Evolutionary conservation across 2,113 vertebrate genomes (phyloP).

Genomic region (Microtus ochrogaster): DNA sequence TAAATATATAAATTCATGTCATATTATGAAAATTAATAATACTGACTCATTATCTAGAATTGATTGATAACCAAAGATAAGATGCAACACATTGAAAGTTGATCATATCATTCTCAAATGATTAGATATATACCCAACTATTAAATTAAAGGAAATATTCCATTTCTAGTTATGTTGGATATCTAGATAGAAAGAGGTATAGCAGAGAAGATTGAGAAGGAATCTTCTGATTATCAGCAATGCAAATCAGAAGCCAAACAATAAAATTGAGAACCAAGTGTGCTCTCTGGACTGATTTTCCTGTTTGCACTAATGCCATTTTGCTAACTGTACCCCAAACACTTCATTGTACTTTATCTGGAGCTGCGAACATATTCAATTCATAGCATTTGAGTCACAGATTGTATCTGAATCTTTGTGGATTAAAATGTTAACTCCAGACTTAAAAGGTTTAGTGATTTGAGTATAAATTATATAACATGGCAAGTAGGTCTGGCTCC

Average conservation of each 20-base stretch:
- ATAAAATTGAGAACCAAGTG: not conserved
- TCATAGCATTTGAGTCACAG: not conserved
- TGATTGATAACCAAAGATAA: not conserved
- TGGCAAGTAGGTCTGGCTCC: not conserved
- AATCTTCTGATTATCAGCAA: not conserved
- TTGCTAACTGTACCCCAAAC: not conserved
- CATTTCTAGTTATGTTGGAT: not conserved
- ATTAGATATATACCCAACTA: not conserved
- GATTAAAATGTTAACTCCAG: not conserved
- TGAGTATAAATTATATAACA: not conserved
- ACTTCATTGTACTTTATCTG: not conserved
- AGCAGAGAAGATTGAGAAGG: accelerated
- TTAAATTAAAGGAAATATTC: not conserved
- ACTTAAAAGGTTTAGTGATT: not conserved
- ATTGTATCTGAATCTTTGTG: not conserved
- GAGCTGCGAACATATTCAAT: not conserved
- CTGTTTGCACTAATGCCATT: not conserved
- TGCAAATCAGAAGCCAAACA: not conserved
- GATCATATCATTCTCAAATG: not conserved
- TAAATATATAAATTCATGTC: not conserved
- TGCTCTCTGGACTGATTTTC: not conserved
- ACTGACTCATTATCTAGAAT: not conserved
- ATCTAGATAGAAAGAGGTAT: not conserved
- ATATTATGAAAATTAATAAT: not conserved
- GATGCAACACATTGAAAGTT: not conserved